These are phyloP conservation scores for Leuctra nigra DNA, from an alignment of 2,888 invertebrate species.

Conservation along the genomic window DNA sequence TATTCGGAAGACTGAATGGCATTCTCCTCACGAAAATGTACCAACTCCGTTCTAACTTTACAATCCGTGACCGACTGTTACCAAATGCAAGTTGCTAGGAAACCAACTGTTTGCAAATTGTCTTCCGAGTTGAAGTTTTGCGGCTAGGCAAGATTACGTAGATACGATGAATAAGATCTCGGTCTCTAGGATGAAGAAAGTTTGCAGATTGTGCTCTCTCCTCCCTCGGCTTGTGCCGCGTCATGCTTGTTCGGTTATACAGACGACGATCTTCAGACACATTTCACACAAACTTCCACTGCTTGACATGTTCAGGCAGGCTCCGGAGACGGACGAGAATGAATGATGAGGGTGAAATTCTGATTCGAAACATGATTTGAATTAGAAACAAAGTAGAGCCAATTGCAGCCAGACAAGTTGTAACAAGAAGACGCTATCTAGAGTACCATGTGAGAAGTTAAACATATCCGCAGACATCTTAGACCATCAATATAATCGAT, in stretches of 20 bases:
- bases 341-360: neutral
- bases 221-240: neutral
- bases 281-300: constrained; percentile 3
- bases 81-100: constrained; percentile 3
- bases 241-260: neutral
- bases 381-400: neutral
- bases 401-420: too few relatives aligned
- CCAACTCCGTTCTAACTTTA: constrained; percentile 19
- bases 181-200: neutral
- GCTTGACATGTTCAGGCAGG: too few relatives aligned
- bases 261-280: constrained; percentile 8
- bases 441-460: too few relatives aligned
- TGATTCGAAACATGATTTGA: neutral
- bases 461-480: too few relatives aligned
- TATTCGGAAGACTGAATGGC: neutral
- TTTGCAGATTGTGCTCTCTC: neutral
- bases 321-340: too few relatives aligned
- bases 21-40: constrained; percentile 21
- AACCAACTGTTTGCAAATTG: constrained; percentile 23
- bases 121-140: constrained; percentile 10
- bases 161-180: constrained; percentile 11
- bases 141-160: constrained; percentile 20
- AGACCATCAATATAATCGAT: too few relatives aligned
- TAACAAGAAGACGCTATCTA: too few relatives aligned
- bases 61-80: constrained; percentile 21